Conservation (phyloP, 2,888 invertebrate species). For the Drosophila trichaetosa region DNA sequence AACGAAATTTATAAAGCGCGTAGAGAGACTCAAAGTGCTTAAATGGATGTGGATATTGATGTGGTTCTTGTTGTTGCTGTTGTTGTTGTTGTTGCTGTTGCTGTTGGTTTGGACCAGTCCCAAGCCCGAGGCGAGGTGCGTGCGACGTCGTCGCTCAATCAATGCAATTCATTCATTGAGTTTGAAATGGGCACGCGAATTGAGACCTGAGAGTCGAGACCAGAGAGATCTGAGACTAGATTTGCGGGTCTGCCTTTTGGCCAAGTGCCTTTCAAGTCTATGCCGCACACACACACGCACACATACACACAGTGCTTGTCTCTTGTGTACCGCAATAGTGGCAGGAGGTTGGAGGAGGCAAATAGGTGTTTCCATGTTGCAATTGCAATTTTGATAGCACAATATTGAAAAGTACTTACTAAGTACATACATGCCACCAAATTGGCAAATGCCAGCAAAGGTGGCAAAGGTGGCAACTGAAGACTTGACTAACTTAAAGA, state of each 20-base stretch:
- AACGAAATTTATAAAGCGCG: constrained; percentile 68
- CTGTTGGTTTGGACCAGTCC: constrained; percentile 23
- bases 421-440: constrained; percentile 1
- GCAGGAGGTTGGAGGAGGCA: neutral
- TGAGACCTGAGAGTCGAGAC: constrained; percentile 20
- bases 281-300: neutral
- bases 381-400: constrained; percentile 28
- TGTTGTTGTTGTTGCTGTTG: constrained; percentile 14
- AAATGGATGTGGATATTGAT: constrained; percentile 44
- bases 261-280: constrained; percentile 63
- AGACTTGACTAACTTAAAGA: constrained; percentile 8
- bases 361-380: constrained; percentile 36
- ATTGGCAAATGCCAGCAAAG: constrained; percentile 11
- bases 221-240: constrained; percentile 12
- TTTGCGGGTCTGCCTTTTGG: constrained; percentile 31
- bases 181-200: constrained; percentile 55
- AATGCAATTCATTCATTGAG: constrained; percentile 79
- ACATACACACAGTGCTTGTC: constrained; percentile 10
- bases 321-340: constrained; percentile 12
- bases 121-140: constrained; percentile 56
- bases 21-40: constrained; percentile 37
- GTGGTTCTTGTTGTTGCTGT: constrained; percentile 19
- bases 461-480: constrained; percentile 33
- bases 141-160: constrained; percentile 72
- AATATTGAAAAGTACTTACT: constrained; percentile 13